Conservation (phyloP, 2,113 vertebrate species). For the Nansenia antarctica region DNA sequence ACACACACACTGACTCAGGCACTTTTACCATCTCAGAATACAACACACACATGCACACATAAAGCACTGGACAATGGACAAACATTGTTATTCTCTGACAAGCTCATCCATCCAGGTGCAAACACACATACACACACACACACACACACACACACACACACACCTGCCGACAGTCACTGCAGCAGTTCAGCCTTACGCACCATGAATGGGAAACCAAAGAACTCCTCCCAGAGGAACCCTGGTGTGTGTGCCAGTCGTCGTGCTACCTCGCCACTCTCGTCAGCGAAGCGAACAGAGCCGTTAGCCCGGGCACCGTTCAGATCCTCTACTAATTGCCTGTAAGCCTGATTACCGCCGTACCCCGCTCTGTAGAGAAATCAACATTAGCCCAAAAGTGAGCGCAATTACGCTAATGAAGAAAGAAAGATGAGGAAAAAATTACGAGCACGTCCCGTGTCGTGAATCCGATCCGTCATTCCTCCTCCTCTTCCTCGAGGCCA, state of each 20-base stretch:
- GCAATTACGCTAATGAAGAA: constrained; percentile 10
- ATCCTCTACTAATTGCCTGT: constrained; percentile 2
- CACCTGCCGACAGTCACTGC: background rate
- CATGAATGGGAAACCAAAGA: background rate
- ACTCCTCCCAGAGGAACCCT: background rate
- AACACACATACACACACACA: background rate
- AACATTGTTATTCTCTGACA: background rate
- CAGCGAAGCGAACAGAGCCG: background rate
- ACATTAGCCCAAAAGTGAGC: constrained; percentile 9
- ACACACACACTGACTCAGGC: too few relatives aligned
- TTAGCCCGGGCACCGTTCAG: background rate
- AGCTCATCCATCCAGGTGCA: background rate
- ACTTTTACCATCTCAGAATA: too few relatives aligned
- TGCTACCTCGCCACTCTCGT: background rate
- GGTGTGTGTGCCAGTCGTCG: background rate
- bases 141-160: background rate
- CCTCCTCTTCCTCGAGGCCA: too few relatives aligned
- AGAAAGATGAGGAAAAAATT: too few relatives aligned
- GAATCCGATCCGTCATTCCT: background rate
- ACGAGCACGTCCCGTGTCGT: background rate
- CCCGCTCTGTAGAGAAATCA: background rate
- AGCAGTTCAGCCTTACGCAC: background rate
- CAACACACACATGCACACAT: too few relatives aligned
- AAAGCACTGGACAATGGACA: background rate
- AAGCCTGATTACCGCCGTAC: constrained; percentile 7